These are phyloP conservation scores for Dromiciops gliroides DNA, from an alignment of 2,113 vertebrate species.

Conservation along the genomic window DNA sequence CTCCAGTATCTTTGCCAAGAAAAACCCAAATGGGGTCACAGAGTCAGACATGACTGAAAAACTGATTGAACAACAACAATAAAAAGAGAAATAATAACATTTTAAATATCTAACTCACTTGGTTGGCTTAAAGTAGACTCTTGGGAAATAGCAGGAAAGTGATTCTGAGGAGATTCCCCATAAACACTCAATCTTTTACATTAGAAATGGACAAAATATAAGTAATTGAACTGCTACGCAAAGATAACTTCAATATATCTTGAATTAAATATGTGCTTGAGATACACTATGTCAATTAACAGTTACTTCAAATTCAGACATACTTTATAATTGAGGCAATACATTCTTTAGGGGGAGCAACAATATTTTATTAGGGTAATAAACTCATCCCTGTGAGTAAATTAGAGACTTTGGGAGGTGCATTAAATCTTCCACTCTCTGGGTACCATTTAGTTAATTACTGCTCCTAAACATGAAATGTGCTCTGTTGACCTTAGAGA, in stretches of 20 bases:
- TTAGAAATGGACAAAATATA: not conserved
- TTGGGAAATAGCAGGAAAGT: not conserved
- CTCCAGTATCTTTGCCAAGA: not conserved
- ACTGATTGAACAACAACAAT: not conserved
- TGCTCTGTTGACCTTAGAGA: not conserved
- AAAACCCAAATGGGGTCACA: not conserved
- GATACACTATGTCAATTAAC: not conserved
- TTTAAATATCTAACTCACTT: not conserved
- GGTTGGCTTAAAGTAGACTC: not conserved
- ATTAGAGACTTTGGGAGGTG: slow-evolving; percentile 17
- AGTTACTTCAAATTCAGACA: not conserved
- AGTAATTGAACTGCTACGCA: not conserved
- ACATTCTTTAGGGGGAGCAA: not conserved
- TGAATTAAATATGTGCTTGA: not conserved
- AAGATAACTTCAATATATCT: not conserved
- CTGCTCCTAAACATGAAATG: not conserved
- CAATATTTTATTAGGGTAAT: not conserved
- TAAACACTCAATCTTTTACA: not conserved
- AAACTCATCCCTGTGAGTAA: not conserved
- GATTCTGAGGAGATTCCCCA: not conserved
- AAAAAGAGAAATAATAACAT: not conserved
- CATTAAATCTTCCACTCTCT: slow-evolving; percentile 20
- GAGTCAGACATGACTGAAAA: not conserved
- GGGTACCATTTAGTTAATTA: slow-evolving; percentile 8
- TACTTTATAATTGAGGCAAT: not conserved